Conservation (phyloP, 2,888 invertebrate species). For the Lamellibrachia satsuma region DNA sequence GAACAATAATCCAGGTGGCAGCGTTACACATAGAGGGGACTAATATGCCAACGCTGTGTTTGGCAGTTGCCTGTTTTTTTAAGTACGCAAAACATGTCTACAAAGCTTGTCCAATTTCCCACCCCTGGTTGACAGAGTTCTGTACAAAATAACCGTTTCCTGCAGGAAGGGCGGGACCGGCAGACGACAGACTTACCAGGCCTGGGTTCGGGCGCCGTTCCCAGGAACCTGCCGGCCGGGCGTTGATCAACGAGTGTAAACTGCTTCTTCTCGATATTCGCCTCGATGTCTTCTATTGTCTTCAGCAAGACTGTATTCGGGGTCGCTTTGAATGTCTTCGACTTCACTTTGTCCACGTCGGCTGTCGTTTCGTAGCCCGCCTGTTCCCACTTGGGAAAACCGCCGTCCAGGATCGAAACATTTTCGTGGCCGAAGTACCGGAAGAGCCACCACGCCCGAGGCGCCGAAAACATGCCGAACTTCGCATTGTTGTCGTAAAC, state of each 20-base stretch:
- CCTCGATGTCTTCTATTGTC: conserved; percentile 52
- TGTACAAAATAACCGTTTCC: no score
- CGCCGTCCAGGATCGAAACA: conserved; percentile 58
- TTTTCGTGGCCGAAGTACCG: conserved; percentile 54
- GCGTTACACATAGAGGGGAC: not conserved
- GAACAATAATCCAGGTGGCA: not conserved
- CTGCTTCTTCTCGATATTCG: conserved; percentile 43
- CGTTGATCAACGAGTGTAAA: conserved; percentile 58
- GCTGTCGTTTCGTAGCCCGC: conserved; percentile 43
- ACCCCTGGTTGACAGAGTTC: no score
- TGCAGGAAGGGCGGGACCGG: no score
- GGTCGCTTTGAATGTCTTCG: conserved; percentile 45
- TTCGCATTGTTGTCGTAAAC: conserved; percentile 56
- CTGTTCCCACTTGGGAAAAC: conserved; percentile 52
- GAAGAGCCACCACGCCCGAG: conserved; percentile 61
- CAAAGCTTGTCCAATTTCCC: no score
- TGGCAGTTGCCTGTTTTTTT: no score
- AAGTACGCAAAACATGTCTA: no score
- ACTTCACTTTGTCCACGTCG: conserved; percentile 31
- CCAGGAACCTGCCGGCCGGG: conserved; percentile 56
- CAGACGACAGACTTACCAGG: conserved; percentile 45
- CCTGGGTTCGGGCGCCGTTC: conserved; percentile 57
- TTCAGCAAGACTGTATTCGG: conserved; percentile 47
- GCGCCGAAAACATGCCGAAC: conserved; percentile 54
- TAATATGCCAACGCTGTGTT: no score